These are phyloP conservation scores for Marisa cornuarietis DNA, from an alignment of 1,140 invertebrate species.

Conservation along the genomic window DNA sequence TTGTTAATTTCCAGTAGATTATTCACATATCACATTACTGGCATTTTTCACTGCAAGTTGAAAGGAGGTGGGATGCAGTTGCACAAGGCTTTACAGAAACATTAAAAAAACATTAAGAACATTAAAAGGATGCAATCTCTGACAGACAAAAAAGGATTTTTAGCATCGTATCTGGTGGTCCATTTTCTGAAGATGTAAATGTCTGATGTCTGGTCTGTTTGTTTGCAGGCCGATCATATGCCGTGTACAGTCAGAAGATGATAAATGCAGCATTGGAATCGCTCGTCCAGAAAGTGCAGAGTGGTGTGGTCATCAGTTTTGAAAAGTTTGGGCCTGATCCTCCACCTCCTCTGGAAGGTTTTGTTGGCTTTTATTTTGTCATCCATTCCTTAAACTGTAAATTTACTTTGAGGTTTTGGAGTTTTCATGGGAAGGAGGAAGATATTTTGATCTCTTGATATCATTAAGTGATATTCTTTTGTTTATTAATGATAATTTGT, in stretches of 20 bases:
- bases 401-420: too few relatives aligned
- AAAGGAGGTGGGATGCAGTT: too few relatives aligned
- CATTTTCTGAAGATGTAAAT: neutral
- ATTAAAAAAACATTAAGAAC: too few relatives aligned
- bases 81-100: too few relatives aligned
- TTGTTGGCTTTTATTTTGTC: too few relatives aligned
- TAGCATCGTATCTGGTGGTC: neutral
- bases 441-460: too few relatives aligned
- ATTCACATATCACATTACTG: too few relatives aligned
- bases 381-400: too few relatives aligned
- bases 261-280: conserved; percentile 96
- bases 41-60: too few relatives aligned
- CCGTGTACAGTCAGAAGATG: conserved; percentile 93
- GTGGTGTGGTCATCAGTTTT: conserved; percentile 97
- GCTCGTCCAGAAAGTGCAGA: conserved; percentile 95
- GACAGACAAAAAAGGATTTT: neutral
- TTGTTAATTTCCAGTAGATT: too few relatives aligned
- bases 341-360: conserved; percentile 70
- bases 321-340: conserved; percentile 94
- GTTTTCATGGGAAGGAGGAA: too few relatives aligned
- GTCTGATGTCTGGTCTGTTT: neutral
- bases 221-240: conserved; percentile 88
- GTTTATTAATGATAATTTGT: neutral
- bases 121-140: too few relatives aligned
- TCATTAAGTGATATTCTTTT: neutral